These are phyloP conservation scores for Pelvicachromis taeniatus DNA, from an alignment of 2,113 vertebrate genomes.

Conservation along the genomic window DNA sequence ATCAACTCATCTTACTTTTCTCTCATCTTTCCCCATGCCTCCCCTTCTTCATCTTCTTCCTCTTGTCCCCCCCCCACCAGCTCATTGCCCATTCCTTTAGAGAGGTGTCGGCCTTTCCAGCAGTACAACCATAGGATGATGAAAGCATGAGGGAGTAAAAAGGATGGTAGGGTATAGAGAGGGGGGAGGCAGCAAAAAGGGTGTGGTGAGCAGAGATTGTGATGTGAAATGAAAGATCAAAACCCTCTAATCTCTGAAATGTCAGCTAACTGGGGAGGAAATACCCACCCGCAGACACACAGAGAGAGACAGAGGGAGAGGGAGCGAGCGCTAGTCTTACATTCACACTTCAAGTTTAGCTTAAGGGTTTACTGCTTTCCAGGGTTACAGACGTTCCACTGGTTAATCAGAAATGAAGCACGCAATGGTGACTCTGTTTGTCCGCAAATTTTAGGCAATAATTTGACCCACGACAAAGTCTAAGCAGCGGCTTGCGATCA, in stretches of 20 bases:
- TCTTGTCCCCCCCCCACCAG: background rate
- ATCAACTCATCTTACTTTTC: background rate
- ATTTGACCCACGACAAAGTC: background rate
- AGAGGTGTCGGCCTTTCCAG: constrained; percentile 38
- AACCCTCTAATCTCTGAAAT: constrained; percentile 52
- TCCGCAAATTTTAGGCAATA: background rate
- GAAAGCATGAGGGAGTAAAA: constrained; percentile 46
- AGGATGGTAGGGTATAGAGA: background rate
- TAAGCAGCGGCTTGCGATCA: background rate
- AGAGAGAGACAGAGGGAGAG: background rate
- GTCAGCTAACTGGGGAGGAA: constrained; percentile 34
- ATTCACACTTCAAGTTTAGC: background rate
- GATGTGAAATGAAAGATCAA: constrained; percentile 63
- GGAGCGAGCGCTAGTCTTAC: background rate
- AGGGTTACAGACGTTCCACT: background rate
- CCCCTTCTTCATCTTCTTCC: background rate
- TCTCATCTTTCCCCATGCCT: background rate
- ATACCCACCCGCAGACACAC: constrained; percentile 5
- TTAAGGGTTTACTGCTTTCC: constrained; percentile 1
- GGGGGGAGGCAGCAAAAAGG: background rate
- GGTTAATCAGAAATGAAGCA: background rate
- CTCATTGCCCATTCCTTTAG: constrained; percentile 60
- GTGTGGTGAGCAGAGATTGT: constrained; percentile 50
- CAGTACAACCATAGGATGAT: constrained; percentile 37
- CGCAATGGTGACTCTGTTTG: background rate